Conservation (phyloP, 2,888 invertebrate species). For the Barypeithes pellucidus region DNA sequence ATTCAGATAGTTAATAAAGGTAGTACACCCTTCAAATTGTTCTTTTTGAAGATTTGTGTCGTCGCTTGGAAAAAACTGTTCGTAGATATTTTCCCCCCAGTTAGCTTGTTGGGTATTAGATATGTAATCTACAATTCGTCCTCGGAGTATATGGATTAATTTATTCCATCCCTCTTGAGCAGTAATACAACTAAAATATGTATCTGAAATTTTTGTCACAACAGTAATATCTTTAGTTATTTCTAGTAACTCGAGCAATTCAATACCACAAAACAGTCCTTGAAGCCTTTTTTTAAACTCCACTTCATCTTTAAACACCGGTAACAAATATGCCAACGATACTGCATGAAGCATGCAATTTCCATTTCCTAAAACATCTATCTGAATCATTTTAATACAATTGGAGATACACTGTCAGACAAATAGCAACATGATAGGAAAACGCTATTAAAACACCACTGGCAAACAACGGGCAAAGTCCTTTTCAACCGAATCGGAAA, state of each 20-base stretch:
- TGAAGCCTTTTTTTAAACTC: conserved; percentile 11
- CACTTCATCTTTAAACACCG: not conserved
- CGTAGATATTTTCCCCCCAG: not conserved
- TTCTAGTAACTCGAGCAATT: not conserved
- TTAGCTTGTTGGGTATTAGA: not conserved
- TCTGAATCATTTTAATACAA: conserved; percentile 14
- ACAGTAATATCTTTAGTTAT: not conserved
- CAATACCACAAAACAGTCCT: not conserved
- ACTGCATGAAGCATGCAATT: conserved; percentile 23
- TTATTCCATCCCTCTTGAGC: conserved; percentile 3
- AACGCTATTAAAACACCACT: too few relatives aligned
- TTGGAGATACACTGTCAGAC: not conserved
- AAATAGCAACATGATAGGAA: too few relatives aligned
- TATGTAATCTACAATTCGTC: conserved; percentile 10
- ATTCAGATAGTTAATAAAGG: conserved; percentile 4
- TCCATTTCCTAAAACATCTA: conserved; percentile 22
- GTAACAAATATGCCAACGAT: conserved; percentile 20
- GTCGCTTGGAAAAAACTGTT: conserved; percentile 1
- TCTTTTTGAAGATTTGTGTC: conserved; percentile 12
- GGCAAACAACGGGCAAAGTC: too few relatives aligned
- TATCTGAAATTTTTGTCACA: not conserved
- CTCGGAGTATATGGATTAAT: not conserved
- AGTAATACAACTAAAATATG: conserved; percentile 14
- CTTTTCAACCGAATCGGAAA: too few relatives aligned
- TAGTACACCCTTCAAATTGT: conserved; percentile 5